Evolutionary conservation across 2,113 vertebrate species (phyloP), one percentile per base, ranked within the genome.

Genomic region (Tympanuchus pallidicinctus): DNA sequence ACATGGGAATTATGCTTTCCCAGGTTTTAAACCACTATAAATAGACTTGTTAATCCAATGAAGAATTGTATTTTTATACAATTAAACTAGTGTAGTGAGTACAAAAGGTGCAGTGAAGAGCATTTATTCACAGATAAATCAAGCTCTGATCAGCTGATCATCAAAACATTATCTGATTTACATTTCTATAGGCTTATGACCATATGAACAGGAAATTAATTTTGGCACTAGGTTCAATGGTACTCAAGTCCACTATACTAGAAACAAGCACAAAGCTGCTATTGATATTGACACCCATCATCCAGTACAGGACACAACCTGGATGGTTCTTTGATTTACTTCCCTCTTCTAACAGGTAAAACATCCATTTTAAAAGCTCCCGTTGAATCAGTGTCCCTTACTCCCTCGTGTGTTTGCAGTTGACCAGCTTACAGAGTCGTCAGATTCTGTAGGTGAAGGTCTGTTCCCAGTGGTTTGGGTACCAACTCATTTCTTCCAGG

Each of bases 141-240:
- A 97, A 97, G 95, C 91, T 95, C 95, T 95, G 96, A 98, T 98
- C 98, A 98, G 93, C 95, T 97, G 96, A 98, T 98, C 96, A 97
- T 98, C 96, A 97, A 97, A 98, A 97, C 97, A 97, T 97, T 93
- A 95, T 97, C 98, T 98, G 95, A 98, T 98, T 98, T 98, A 96
- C 98, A 98, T 98, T 95, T 98, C 97, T 98, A 97, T 98, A 97
- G 97, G 86, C 96, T 95, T 97, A 96, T 65, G 90, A 91, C 71
- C 89, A 78, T 97, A 94, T 82, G 96, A 97, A 96, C 97, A 98
- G 97, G 97, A 98, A 97, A 98, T 98, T 98, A 97, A 98, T 97
- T 97, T 98, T 96, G 92, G 94, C 93, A 92, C 89, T 96, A 94
- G 75, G 89, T 92, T 97, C 93, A 97, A 71, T 96, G 95, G 86